Conservation (phyloP, 2,113 vertebrate species). For the Bagarius yarrelli region DNA sequence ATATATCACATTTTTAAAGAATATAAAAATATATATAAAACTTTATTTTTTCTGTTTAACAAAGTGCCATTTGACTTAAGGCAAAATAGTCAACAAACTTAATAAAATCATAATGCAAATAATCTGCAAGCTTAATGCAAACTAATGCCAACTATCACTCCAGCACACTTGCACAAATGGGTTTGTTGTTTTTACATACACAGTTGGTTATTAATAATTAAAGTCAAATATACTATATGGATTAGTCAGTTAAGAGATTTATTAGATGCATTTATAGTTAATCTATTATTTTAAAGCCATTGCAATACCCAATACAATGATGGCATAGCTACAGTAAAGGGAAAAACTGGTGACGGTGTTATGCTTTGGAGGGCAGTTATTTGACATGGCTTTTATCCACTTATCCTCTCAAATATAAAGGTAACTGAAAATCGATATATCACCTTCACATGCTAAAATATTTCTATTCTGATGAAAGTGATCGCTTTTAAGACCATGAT, state of each 20-base stretch:
- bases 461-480: not conserved
- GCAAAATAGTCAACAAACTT: not conserved
- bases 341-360: not conserved
- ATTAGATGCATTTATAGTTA: not conserved
- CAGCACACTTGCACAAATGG: not conserved
- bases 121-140: not conserved
- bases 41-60: too few species aligned
- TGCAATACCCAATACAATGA: not conserved
- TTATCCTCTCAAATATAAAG: not conserved
- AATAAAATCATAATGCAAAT: not conserved
- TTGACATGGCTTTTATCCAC: not conserved
- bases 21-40: too few species aligned
- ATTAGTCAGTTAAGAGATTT: not conserved
- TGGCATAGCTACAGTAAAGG: not conserved
- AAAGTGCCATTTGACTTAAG: too few species aligned
- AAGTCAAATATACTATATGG: not conserved
- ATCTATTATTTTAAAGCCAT: not conserved
- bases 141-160: not conserved
- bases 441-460: not conserved
- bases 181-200: not conserved
- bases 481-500: not conserved
- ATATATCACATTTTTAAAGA: not conserved
- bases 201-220: not conserved
- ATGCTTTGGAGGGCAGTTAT: not conserved
- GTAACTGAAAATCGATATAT: constrained; percentile 3